These are phyloP conservation scores for Micrasema longulum DNA, from an alignment of 1,140 invertebrate genomes.

Conservation along the genomic window DNA sequence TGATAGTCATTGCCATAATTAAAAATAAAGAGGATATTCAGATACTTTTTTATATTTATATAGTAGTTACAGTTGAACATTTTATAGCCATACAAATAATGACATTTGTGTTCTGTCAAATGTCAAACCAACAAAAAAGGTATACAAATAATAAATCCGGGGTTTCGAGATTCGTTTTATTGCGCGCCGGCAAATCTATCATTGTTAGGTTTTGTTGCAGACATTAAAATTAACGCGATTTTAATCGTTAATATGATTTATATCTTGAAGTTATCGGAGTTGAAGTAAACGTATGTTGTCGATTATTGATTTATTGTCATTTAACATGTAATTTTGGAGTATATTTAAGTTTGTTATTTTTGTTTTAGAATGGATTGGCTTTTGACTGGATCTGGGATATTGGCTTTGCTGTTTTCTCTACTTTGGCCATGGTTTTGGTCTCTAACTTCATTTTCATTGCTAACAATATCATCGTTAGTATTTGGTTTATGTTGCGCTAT, in stretches of 20 bases:
- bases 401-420: constrained; percentile 44
- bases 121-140: constrained; percentile 19
- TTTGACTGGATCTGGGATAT: constrained; percentile 40
- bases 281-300: constrained; percentile 42
- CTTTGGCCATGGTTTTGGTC: constrained; percentile 50
- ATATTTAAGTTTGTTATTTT: neutral
- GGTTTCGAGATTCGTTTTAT: too few relatives aligned
- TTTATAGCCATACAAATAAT: constrained; percentile 4
- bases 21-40: too few relatives aligned
- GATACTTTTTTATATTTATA: too few relatives aligned
- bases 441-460: constrained; percentile 32
- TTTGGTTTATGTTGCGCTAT: constrained; percentile 47
- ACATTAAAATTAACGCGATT: neutral
- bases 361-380: constrained; percentile 50
- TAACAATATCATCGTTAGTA: constrained; percentile 42
- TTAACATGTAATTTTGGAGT: constrained; percentile 10
- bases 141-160: constrained; percentile 23
- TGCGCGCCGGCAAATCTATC: neutral
- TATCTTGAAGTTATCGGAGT: neutral
- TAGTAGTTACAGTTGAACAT: too few relatives aligned
- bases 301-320: constrained; percentile 22
- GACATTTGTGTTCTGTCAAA: constrained; percentile 34
- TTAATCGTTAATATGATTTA: constrained; percentile 3
- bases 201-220: neutral
- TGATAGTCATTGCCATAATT: neutral